A percentile compares a stretch with the other conserved stretches of the same genome.
Evolutionary conservation across 37 sponge, comb jelly and placozoan genomes (phyloP).

Genomic region (Theonella swinhoei): DNA sequence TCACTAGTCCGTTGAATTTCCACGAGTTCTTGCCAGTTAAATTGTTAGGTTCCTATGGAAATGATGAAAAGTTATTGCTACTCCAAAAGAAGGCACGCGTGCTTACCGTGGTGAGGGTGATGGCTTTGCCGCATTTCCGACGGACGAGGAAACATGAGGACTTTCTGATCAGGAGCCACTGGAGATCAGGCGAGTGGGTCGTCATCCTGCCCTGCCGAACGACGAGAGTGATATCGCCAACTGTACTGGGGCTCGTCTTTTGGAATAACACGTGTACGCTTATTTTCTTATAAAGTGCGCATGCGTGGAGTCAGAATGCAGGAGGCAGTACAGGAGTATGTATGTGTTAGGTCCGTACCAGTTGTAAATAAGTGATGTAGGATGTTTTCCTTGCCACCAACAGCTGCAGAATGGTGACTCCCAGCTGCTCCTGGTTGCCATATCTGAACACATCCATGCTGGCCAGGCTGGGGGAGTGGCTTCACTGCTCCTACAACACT

Average conservation of each 20-base stretch:
- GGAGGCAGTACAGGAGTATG: conserved; percentile 11
- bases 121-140: conserved; percentile 38
- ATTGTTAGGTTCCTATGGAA: conserved; percentile 72
- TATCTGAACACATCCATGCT: background rate
- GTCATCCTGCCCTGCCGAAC: background rate
- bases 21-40: conserved; percentile 52
- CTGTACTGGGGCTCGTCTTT: background rate
- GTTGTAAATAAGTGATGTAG: too few relatives aligned
- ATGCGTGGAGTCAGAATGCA: conserved; percentile 27
- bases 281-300: background rate
- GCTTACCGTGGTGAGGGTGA: conserved; percentile 60
- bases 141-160: conserved; percentile 64
- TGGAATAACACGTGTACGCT: background rate
- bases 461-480: background rate
- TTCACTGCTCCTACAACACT: conserved; percentile 12
- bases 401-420: conserved; percentile 27
- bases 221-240: background rate
- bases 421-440: conserved; percentile 24
- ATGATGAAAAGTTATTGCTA: background rate
- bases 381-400: too few relatives aligned
- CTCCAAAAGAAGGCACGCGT: background rate
- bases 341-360: conserved; percentile 2
- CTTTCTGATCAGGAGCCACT: conserved; percentile 77
- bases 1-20: conserved; percentile 72
- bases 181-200: conserved; percentile 65